These are phyloP conservation scores for Chondrilla cf. caribensis DNA, from an alignment of 37 sponge, comb jelly and placozoan species.

Conservation along the genomic window DNA sequence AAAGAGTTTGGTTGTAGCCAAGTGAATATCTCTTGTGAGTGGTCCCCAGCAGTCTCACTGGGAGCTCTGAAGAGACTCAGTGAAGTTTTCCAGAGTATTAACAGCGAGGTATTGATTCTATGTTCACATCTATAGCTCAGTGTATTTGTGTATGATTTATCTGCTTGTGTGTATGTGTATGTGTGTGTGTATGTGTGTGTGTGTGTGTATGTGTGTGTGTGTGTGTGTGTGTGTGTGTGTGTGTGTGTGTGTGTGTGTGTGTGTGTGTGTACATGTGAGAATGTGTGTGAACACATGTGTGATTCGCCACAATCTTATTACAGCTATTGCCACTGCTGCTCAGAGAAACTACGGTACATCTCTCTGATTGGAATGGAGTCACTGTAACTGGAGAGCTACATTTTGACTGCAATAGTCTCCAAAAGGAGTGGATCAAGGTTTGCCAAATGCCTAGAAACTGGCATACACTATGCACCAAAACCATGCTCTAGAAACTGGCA, in stretches of 20 bases:
- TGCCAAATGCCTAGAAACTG: too few relatives aligned
- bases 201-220: slow-evolving; percentile 16
- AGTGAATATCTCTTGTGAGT: neutral
- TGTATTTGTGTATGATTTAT: neutral
- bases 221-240: neutral
- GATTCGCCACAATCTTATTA: too few relatives aligned
- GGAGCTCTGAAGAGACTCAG: neutral
- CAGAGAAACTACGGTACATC: neutral
- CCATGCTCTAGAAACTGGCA: too few relatives aligned
- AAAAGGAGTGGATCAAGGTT: slow-evolving; percentile 13
- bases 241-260: neutral
- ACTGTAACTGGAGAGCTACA: neutral
- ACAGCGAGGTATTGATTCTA: neutral
- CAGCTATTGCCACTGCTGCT: neutral
- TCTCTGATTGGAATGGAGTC: neutral
- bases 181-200: slow-evolving; percentile 3
- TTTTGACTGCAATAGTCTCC: neutral
- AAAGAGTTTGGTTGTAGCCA: neutral
- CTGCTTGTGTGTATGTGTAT: slow-evolving; percentile 26
- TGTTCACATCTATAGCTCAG: neutral
- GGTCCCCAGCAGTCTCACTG: slow-evolving; percentile 9
- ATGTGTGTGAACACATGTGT: neutral
- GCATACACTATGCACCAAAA: too few relatives aligned
- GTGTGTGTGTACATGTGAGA: neutral
- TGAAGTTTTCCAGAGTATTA: neutral